Evolutionary conservation across 1,140 invertebrate genomes (phyloP), one percentile per base, ranked within the genome.

Genomic region (Stegodyphus mimosarum): DNA sequence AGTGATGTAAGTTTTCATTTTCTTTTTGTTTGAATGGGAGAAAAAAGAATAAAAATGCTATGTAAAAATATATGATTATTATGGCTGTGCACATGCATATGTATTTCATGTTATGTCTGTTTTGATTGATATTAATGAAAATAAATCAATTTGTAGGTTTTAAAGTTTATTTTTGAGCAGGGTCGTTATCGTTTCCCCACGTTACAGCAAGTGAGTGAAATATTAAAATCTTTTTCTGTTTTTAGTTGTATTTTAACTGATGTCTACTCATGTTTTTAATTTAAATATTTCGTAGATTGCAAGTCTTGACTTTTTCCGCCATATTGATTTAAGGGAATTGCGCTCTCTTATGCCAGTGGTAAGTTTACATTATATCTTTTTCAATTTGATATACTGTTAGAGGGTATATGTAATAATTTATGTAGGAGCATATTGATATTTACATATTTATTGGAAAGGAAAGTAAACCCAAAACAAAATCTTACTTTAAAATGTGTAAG

Each of bases 241-340:
- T 18, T 10, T 50, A 73, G 15, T 51, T 74, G 5, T 53, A 74
- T 9, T 51, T 11, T n/a, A 74, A 53, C 0, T 50, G 33, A 33
- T 66, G 9, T 51, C 66, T 51, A 15, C 48, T 17, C 50, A 17
- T 75, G n/a, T 4, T 76, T 11, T 33, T 75, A 18, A 67, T 51
- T 5, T 78, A 17, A 48, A 49, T 9, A 53, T 55, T 33, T 87
- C 72, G 53, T 50, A 87, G 87, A 51, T 97, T 88, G 90, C 96
- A 67, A 90, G 95, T 67, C 94, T 94, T 88, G 95, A 96, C 89
- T 92, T 96, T 77, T 97, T 97, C 89, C 92, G 95, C 87, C 95
- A 95, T 89, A 95, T 97, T 83, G 96, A 97, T 91, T 92, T 97
- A 66, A 92, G 96, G 76, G 95, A 97, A 91, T 93, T 97, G 92